Evolutionary conservation across 2,888 invertebrate species (phyloP), one percentile per base, ranked within the genome.

Genomic region (Drosophila neotestacea): DNA sequence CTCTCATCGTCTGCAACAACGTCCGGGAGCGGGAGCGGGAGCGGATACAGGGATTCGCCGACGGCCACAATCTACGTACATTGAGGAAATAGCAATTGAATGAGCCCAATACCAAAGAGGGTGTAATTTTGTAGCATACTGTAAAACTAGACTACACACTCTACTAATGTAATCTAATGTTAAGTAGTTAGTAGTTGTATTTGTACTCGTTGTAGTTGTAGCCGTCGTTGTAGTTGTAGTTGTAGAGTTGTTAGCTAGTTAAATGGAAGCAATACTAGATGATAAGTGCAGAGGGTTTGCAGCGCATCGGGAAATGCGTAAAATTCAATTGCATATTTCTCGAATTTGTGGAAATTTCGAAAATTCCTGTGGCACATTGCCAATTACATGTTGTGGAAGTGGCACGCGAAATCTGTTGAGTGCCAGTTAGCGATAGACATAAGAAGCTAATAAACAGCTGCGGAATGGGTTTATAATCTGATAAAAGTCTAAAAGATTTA

Each of bases 1-100:
- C 51, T 88, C 88, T 16, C 84, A 90, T 74, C 88, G 85, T 42
- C 78, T 76, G 55, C 88, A 86, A 41, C 77, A 79, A 58, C 80
- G 71, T 66, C 81, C 88, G 68, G 84, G 32, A 34, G 4, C 42
- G n/a, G 11, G 67, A 54, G 71, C 78, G 42, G 80, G 66, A 54
- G 52, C 81, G 51, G 85, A 81, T 34, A 70, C 78, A 39, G 64
- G 64, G 44, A 52, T 76, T 59, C 81, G 78, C 58, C 81, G 86
- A 22, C 78, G 90, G 59, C 87, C 91, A 41, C 87, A 88, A 64
- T 90, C 90, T 63, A 42, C 52, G 54, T 79, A 84, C 56, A 52
- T 75, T 36, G 73, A 79, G 64, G 77, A 81, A 66, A 46, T 59
- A 46, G 62, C 71, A 76, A 79, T 79, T 76, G 76, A 76, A 77